A percentile compares a stretch with the other conserved stretches of the same genome.
Conservation (phyloP, 2,113 vertebrate species). For the Miniopterus natalensis region DNA sequence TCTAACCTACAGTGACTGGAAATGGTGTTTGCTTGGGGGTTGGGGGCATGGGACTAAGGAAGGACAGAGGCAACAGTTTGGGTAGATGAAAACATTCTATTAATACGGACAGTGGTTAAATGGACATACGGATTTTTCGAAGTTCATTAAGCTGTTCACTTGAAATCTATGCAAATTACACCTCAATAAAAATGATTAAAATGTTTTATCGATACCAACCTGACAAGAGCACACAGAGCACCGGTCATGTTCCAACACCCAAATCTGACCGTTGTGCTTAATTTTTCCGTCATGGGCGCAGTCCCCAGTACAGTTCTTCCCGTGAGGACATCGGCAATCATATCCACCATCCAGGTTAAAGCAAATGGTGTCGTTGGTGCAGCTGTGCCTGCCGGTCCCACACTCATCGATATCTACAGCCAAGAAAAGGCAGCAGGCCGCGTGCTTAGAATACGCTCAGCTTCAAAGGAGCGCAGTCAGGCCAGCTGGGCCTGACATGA, state of each 20-base stretch:
- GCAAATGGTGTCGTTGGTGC: slow-evolving; percentile 98
- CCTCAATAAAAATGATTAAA: neutral
- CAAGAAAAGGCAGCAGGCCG: slow-evolving; percentile 53
- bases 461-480: slow-evolving; percentile 20
- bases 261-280: slow-evolving; percentile 98
- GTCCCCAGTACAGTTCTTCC: slow-evolving; percentile 98
- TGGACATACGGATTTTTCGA: neutral
- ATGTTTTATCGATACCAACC: slow-evolving; percentile 85
- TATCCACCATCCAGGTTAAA: slow-evolving; percentile 99
- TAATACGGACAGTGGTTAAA: neutral
- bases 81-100: neutral
- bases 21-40: neutral
- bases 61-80: neutral
- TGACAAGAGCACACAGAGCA: slow-evolving; percentile 99
- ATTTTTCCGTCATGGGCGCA: slow-evolving; percentile 95
- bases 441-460: slow-evolving; percentile 67
- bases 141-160: neutral
- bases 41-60: neutral
- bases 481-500: slow-evolving; percentile 64
- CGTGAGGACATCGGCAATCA: slow-evolving; percentile 98
- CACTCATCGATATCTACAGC: slow-evolving; percentile 98
- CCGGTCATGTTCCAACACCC: slow-evolving; percentile 97
- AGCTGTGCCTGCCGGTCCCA: slow-evolving; percentile 95
- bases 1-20: neutral
- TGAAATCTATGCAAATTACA: neutral